A percentile compares a stretch with the other conserved stretches of the same genome.
phyloP scores from a whole-genome alignment of 1,140 invertebrate species.

The Venturia canescens region DNA sequence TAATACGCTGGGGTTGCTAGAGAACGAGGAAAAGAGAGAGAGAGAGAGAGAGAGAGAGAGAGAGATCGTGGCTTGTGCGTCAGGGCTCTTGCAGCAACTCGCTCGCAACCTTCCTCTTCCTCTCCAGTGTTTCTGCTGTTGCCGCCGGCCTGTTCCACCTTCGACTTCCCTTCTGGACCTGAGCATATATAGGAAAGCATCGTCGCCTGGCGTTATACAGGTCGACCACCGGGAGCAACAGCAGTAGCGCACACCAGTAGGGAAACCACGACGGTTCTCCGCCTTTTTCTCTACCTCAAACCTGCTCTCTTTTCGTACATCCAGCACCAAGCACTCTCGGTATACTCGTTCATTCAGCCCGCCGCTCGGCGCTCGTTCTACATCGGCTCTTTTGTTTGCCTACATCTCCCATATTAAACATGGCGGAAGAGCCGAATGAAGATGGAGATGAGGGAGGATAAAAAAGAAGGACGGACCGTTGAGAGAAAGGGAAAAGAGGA shows the following conservation, averaged over 20 bases:
- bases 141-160: constrained; percentile 47
- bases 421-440: constrained; percentile 37
- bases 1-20: constrained; percentile 76
- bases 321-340: constrained; percentile 51
- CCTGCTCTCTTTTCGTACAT: constrained; percentile 56
- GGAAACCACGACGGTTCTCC: constrained; percentile 56
- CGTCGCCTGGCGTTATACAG: constrained; percentile 37
- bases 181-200: constrained; percentile 47
- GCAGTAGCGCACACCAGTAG: constrained; percentile 42
- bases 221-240: background rate
- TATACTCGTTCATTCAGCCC: constrained; percentile 69
- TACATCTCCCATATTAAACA: constrained; percentile 76
- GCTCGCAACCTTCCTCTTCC: constrained; percentile 38
- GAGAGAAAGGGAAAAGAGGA: background rate
- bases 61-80: constrained; percentile 60
- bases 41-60: constrained; percentile 48
- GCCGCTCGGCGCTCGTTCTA: constrained; percentile 59
- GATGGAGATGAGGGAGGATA: constrained; percentile 19
- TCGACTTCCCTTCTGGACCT: constrained; percentile 61
- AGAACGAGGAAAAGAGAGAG: constrained; percentile 52
- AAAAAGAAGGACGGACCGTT: constrained; percentile 10
- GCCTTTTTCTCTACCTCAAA: constrained; percentile 46
- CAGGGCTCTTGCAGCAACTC: constrained; percentile 56
- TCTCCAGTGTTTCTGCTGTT: constrained; percentile 42
- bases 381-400: constrained; percentile 76